Evolutionary conservation across 2,113 vertebrate genomes (phyloP), one percentile per base, ranked within the genome.

Genomic region (Anarrhichthys ocellatus): DNA sequence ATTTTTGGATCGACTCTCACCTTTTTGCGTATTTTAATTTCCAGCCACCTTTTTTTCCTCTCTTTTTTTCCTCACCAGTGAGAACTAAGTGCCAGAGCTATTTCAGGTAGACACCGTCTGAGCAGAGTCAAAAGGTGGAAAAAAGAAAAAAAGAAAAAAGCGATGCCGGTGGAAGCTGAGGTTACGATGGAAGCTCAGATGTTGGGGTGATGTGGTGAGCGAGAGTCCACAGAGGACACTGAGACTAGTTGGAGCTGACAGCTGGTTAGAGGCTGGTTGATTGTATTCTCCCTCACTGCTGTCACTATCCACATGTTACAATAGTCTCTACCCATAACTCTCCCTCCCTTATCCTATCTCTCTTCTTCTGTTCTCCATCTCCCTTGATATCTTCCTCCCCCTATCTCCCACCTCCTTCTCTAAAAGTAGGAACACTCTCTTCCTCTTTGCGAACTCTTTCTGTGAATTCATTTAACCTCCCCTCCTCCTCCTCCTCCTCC

Each of bases 1-100:
- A 92, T 93, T 89, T 91, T 84, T 80, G 84, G 89, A 91, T 70
- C 73, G 56, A 78, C 80, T 87, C 75, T 80, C 90, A 89, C 88
- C 85, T 88, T 89, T 67, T 83, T 76, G 77, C 22, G n/a, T 76
- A 71, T 89, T 92, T 90, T 87, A 89, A 92, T 88, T 91, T 76
- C 63, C 64, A 82, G 62, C 34, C 34, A 86, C 76, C 44, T 72
- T 80, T 71, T 34, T 72, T 46, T 52, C n/a, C 32, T 9, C 22
- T 1, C 38, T n/a, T 50, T 34, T 40, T 44, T 10, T 38, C 11
- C 62, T 80, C 29, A 3, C 27, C 73, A 56, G 71, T 0, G 44
- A 87, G 78, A 84, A 78, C 58, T 78, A 82, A 84, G 83, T 79
- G 85, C 63, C 77, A 63, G 82, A 89, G 82, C 87, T 92, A 92